A percentile compares a stretch with the other conserved stretches of the same genome.
These are phyloP conservation scores for Sarcophaga peregrina DNA, from an alignment of 1,140 invertebrate species.

Conservation along the genomic window DNA sequence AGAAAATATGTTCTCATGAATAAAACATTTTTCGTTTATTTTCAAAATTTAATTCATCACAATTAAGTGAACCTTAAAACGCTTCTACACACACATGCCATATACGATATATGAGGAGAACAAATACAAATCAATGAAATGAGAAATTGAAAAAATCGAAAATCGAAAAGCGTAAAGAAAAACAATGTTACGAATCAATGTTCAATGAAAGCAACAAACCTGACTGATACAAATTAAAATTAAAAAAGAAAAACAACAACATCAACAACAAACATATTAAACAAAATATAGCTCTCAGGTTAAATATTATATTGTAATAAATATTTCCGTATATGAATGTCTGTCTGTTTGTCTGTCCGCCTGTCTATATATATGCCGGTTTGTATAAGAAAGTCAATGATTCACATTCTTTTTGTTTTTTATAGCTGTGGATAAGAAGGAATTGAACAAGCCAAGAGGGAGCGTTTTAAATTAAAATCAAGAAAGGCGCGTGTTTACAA, in stretches of 20 bases:
- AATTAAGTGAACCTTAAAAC: conserved; percentile 49
- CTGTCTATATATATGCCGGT: not conserved
- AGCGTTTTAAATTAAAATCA: conserved; percentile 6
- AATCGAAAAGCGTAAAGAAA: not conserved
- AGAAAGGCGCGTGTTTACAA: conserved; percentile 12
- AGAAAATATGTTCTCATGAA: conserved; percentile 59
- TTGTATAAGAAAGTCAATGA: not conserved
- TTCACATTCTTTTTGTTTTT: not conserved
- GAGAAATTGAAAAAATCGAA: conserved; percentile 7
- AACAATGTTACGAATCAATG: no score
- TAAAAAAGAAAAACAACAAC: no score
- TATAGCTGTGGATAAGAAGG: not conserved
- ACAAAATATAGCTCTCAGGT: conserved; percentile 1
- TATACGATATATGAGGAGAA: conserved; percentile 9
- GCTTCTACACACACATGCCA: not conserved
- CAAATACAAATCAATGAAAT: not conserved
- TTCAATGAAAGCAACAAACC: conserved; percentile 3
- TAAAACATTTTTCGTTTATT: conserved; percentile 55
- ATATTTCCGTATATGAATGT: not conserved
- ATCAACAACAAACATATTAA: no score
- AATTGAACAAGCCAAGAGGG: not conserved
- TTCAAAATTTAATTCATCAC: conserved; percentile 61
- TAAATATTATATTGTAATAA: not conserved
- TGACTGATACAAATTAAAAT: not conserved
- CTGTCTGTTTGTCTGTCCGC: no score